phyloP scores from a whole-genome alignment of 2,888 invertebrate species.

The Crematogaster levior region DNA sequence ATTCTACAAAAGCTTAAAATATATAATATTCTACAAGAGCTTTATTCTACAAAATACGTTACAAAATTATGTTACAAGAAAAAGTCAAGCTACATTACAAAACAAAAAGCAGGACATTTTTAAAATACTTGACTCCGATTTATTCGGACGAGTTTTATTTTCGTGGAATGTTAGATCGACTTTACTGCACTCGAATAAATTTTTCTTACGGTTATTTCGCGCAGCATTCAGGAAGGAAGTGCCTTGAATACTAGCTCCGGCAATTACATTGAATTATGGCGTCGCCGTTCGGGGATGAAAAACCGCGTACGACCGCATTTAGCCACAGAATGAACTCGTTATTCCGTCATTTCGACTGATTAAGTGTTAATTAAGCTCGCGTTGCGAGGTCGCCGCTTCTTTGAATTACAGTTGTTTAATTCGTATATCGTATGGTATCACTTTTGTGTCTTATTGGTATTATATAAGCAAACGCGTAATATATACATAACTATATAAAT shows the following conservation, averaged over 20 bases:
- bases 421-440: neutral
- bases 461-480: neutral
- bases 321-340: constrained; percentile 66
- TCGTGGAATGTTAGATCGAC: constrained; percentile 8
- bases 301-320: constrained; percentile 48
- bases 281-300: constrained; percentile 57
- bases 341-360: constrained; percentile 70
- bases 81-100: neutral
- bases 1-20: neutral
- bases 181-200: constrained; percentile 58
- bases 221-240: constrained; percentile 33
- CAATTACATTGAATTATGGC: constrained; percentile 69
- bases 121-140: neutral
- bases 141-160: constrained; percentile 20
- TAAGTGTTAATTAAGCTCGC: constrained; percentile 73
- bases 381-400: constrained; percentile 46
- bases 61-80: neutral
- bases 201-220: constrained; percentile 62
- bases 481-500: no score
- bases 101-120: neutral
- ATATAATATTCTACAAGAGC: neutral
- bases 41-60: neutral
- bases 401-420: constrained; percentile 22
- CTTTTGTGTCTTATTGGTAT: neutral
- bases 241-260: constrained; percentile 45